Base-by-base conservation (phyloP, 2,888 invertebrate genomes). In the Amiota communis region DNA sequence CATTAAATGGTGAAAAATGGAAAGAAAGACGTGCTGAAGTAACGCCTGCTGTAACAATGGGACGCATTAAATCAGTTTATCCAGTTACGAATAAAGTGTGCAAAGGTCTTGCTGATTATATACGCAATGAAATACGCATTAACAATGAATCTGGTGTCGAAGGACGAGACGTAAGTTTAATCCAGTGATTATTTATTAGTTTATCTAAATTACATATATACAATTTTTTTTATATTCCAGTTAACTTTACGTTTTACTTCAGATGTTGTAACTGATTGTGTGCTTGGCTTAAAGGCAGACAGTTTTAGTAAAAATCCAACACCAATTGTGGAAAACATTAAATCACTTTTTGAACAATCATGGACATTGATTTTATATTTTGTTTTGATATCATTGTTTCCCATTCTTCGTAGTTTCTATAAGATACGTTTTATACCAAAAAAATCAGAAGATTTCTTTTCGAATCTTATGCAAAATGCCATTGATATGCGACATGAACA, bases 391-490 rank as follows among this genome's bases (percentile, higher is more conserved):
- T 81, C 80, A 17, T 75, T 85, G 1, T 80, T 87, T 51, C 90
- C 89, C 15, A 15, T 68, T 0, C 15, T 90, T 0, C 72, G 69
- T 0, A 68, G 74, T 0, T 12, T 88, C 1, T 76, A 78, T n/a
- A 87, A 83, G n/a, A 23, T 80, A 0, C 80, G 81, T 6, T 81
- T 88, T 56, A 67, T 89, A 0, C 77, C 82, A 0, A 91, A 88
- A 0, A 92, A 91, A 0, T 97, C 97, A 83, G 97, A 87, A 46
- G 10, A 53, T 0, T 89, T 86, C 69, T 89, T 89, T 46, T 63
- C 77, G 0, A 73, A 78, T 2, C 73, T 89, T 0, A 83, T 88
- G 86, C 73, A 78, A 12, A 79, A 74, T 17, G 86, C 88, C 0
- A 72, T 88, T 9, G 76, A 86, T 46, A 70, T 85, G 1, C 81